Evolutionary conservation across 2,888 invertebrate species (phyloP).

Genomic region (Teleiodes luculella): DNA sequence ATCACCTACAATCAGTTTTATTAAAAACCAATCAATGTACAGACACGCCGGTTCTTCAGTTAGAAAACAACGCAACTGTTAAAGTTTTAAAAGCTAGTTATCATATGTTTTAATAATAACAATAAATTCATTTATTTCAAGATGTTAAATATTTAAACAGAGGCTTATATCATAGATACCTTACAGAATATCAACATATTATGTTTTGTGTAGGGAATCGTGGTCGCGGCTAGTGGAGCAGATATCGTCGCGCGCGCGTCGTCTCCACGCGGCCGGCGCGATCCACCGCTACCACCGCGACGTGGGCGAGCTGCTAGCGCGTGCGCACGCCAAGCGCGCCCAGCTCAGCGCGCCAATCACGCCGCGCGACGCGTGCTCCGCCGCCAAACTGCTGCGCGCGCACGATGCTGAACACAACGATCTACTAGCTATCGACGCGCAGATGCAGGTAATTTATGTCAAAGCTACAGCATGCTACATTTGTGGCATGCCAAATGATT

Average conservation of each 20-base stretch:
- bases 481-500: no score
- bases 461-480: no score
- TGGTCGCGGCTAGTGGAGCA: constrained; percentile 94
- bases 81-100: no score
- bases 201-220: constrained; percentile 73
- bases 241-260: constrained; percentile 90
- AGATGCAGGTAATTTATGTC: constrained; percentile 81
- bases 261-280: constrained; percentile 95
- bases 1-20: no score
- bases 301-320: constrained; percentile 91
- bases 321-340: constrained; percentile 92
- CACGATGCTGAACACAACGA: constrained; percentile 97
- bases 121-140: no score
- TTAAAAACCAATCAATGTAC: no score
- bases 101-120: not conserved
- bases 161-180: no score
- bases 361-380: constrained; percentile 89
- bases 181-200: no score
- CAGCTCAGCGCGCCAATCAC: constrained; percentile 87
- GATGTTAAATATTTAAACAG: no score
- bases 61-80: no score
- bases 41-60: no score
- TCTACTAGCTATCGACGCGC: constrained; percentile 89
- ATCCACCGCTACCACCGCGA: constrained; percentile 98
- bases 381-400: constrained; percentile 85